Conservation (phyloP, 1,140 invertebrate species). For the Reticulitermes speratus region DNA sequence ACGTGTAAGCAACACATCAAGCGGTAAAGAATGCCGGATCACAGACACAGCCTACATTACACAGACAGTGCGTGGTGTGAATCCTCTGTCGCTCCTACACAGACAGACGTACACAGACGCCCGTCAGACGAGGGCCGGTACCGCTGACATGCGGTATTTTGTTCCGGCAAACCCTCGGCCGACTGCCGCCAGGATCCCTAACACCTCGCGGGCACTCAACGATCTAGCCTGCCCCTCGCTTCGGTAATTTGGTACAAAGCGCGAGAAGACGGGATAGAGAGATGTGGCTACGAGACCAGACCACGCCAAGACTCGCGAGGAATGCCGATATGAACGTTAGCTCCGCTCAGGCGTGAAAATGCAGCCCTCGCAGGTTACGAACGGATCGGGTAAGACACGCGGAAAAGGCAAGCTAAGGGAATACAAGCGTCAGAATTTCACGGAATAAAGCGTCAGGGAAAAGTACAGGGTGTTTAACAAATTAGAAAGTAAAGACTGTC, state of each 20-base stretch:
- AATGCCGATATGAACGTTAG: neutral
- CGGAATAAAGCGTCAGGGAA: neutral
- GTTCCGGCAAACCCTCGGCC: neutral
- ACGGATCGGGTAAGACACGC: neutral
- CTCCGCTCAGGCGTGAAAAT: neutral
- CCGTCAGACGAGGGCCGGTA: too few relatives aligned
- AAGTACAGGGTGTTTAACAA: neutral
- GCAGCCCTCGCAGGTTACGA: neutral
- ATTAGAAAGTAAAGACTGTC: neutral
- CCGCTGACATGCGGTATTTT: too few relatives aligned
- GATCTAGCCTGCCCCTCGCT: neutral
- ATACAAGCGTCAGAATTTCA: neutral
- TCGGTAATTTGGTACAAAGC: neutral
- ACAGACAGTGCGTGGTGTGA: too few relatives aligned
- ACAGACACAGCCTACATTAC: too few relatives aligned
- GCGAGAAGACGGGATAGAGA: neutral
- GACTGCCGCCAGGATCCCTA: neutral
- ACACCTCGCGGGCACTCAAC: neutral
- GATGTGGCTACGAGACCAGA: neutral
- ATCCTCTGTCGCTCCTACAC: too few relatives aligned
- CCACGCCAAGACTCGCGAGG: neutral
- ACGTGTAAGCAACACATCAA: too few relatives aligned
- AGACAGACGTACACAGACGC: too few relatives aligned
- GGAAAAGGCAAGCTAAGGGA: neutral
- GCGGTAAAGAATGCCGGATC: too few relatives aligned